phyloP scores from a whole-genome alignment of 37 sponge, comb jelly and placozoan genomes.

The Hormiphora californensis region DNA sequence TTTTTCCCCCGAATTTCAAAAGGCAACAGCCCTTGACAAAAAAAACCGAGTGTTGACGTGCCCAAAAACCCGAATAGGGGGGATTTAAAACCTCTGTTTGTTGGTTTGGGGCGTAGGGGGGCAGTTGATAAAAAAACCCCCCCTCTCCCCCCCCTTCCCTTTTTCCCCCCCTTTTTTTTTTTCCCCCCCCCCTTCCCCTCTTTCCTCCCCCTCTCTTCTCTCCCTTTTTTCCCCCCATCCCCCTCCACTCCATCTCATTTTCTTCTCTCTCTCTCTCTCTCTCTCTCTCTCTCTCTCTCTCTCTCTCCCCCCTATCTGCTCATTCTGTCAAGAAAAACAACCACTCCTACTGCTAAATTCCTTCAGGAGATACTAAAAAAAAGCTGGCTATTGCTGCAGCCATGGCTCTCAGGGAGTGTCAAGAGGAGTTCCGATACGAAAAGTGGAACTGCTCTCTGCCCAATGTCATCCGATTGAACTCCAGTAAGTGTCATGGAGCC shows the following conservation, averaged over 20 bases:
- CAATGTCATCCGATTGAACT: not conserved
- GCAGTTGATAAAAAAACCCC: too few species aligned
- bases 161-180: not conserved
- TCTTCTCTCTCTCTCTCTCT: not conserved
- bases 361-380: conserved; percentile 20
- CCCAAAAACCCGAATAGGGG: too few species aligned
- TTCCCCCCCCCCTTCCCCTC: not conserved
- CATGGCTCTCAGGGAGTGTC: conserved; percentile 5
- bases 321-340: not conserved
- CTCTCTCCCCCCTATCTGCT: not conserved
- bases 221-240: not conserved
- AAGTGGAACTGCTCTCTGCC: conserved; percentile 5
- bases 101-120: too few species aligned
- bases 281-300: not conserved
- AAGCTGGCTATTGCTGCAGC: conserved; percentile 17
- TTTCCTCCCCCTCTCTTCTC: not conserved
- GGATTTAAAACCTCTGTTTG: too few species aligned
- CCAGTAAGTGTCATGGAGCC: not conserved
- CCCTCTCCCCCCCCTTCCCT: not conserved
- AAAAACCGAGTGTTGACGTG: too few species aligned
- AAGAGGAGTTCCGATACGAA: not conserved
- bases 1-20: too few species aligned
- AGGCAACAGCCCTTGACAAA: too few species aligned
- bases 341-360: not conserved
- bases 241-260: not conserved